phyloP scores from a whole-genome alignment of 2,113 vertebrate genomes.

The Seriola aureovittata region DNA sequence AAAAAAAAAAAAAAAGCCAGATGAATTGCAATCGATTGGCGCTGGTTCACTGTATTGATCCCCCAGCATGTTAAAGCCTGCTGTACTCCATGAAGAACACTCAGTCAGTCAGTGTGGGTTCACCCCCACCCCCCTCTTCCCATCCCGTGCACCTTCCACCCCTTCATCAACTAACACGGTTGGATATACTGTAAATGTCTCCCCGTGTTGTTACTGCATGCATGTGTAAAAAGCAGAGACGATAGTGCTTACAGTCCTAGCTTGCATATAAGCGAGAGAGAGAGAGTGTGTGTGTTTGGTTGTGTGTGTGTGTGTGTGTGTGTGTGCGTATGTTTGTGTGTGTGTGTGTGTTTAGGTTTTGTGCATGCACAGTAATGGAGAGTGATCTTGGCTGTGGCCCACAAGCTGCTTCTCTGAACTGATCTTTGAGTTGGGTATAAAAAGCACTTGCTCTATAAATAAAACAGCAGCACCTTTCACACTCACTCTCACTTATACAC shows the following conservation, averaged over 20 bases:
- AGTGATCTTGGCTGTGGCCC: slow-evolving; percentile 79
- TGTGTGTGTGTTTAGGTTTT: slow-evolving; percentile 41
- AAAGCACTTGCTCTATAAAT: slow-evolving; percentile 82
- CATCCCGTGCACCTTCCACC: background rate
- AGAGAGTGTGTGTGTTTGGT: slow-evolving; percentile 15
- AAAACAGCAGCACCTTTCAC: slow-evolving; percentile 81
- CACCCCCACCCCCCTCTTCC: background rate
- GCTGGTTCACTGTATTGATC: slow-evolving; percentile 83
- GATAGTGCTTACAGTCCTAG: slow-evolving; percentile 23
- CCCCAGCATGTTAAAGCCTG: slow-evolving; percentile 78
- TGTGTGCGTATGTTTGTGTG: slow-evolving; percentile 23
- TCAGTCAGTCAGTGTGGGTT: slow-evolving; percentile 67
- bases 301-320: slow-evolving; percentile 19
- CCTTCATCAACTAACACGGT: slow-evolving; percentile 44
- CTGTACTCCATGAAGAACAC: slow-evolving; percentile 80
- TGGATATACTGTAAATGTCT: slow-evolving; percentile 60
- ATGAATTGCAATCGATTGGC: slow-evolving; percentile 83
- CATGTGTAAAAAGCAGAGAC: slow-evolving; percentile 50
- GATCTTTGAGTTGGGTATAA: slow-evolving; percentile 83
- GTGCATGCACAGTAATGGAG: slow-evolving; percentile 74
- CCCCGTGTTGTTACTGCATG: slow-evolving; percentile 49
- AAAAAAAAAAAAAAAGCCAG: slow-evolving; percentile 64
- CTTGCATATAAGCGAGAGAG: background rate
- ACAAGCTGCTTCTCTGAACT: slow-evolving; percentile 80
- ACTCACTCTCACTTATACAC: slow-evolving; percentile 48